Conservation (phyloP, 1,140 invertebrate genomes). For the Ceratosolen solmsi region DNA sequence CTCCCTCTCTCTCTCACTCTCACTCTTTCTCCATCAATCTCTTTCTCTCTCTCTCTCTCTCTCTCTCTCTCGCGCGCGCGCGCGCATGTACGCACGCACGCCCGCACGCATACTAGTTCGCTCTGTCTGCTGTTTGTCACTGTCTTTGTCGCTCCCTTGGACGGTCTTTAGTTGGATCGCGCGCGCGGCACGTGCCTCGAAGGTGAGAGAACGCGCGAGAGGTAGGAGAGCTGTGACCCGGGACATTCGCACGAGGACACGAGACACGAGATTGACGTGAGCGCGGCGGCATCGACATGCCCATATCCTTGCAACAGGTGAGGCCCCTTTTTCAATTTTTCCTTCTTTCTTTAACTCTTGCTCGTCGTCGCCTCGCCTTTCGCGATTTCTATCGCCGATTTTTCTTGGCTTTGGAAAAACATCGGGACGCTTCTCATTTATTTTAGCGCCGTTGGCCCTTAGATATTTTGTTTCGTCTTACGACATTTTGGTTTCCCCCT, state of each 20-base stretch:
- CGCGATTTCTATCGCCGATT: not conserved
- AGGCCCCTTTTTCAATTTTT: constrained; percentile 46
- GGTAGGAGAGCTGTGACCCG: not conserved
- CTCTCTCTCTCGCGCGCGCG: not conserved
- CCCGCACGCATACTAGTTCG: no score
- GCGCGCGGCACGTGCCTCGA: constrained; percentile 30
- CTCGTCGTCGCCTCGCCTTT: not conserved
- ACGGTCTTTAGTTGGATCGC: constrained; percentile 22
- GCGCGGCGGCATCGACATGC: constrained; percentile 53
- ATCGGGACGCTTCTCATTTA: constrained; percentile 29
- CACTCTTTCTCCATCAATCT: not conserved
- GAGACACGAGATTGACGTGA: not conserved
- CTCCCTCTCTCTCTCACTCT: not conserved
- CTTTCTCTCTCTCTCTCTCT: not conserved
- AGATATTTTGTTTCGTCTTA: not conserved
- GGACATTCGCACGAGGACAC: not conserved
- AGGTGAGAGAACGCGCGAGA: not conserved
- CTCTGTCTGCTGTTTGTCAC: not conserved
- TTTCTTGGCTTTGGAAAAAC: not conserved
- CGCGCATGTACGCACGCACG: not conserved
- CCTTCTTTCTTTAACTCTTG: not conserved
- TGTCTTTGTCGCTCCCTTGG: not conserved
- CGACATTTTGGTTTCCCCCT: not conserved
- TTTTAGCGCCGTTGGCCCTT: not conserved
- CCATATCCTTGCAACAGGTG: constrained; percentile 62